Evolutionary conservation across 2,113 vertebrate genomes (phyloP).

Genomic region (Oceanites oceanicus): DNA sequence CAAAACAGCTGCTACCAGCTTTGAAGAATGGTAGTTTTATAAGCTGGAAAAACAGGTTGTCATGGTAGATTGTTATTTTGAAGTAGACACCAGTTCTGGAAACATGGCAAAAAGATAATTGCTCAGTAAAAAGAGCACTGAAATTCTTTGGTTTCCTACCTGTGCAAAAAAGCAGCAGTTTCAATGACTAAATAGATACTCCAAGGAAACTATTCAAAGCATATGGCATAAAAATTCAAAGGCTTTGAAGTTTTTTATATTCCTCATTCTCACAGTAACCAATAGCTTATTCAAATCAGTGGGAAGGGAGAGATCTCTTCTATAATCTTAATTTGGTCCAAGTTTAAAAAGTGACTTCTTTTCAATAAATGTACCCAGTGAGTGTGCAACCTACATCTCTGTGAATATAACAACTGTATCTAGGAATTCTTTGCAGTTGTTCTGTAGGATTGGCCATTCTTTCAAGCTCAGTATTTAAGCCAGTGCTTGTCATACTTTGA

Average conservation of each 20-base stretch:
- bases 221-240: not conserved
- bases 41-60: not conserved
- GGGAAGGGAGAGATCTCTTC: not conserved
- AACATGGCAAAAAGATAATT: not conserved
- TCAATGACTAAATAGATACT: not conserved
- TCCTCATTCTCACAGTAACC: not conserved
- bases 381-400: not conserved
- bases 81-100: not conserved
- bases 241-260: not conserved
- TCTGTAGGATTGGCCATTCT: not conserved
- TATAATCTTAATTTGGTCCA: not conserved
- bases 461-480: not conserved
- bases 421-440: not conserved
- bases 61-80: not conserved
- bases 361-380: not conserved
- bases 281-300: not conserved
- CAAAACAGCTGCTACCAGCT: conserved; percentile 22
- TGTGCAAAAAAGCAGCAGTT: not conserved
- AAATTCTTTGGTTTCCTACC: not conserved
- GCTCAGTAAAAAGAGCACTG: not conserved
- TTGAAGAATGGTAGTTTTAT: not conserved
- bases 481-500: not conserved
- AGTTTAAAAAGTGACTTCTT: not conserved
- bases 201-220: not conserved
- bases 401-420: not conserved